Evolutionary conservation across 2,113 vertebrate species (phyloP).

Genomic region (Tetraodon nigroviridis): DNA sequence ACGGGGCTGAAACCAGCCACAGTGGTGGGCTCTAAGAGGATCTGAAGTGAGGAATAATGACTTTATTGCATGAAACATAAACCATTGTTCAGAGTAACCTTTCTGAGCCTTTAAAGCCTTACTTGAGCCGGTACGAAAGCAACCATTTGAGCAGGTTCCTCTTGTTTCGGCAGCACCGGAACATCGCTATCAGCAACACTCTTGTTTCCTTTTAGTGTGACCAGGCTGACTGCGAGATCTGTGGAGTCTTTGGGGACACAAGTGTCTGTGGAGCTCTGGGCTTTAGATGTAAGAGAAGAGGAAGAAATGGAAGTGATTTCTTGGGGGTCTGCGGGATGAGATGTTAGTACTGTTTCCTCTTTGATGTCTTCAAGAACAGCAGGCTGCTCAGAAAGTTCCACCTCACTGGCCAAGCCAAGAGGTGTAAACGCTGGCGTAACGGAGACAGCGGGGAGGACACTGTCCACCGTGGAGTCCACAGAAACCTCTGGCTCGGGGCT

Average conservation of each 20-base stretch:
- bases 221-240: conserved; percentile 47
- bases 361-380: conserved; percentile 74
- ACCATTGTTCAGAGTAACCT: conserved; percentile 6
- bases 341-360: conserved; percentile 65
- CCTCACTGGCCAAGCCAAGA: conserved; percentile 64
- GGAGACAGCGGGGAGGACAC: conserved; percentile 55
- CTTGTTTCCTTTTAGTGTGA: conserved; percentile 73
- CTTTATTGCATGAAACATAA: background rate
- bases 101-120: background rate
- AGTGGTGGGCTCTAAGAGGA: conserved; percentile 75
- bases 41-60: conserved; percentile 66
- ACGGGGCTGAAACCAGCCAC: conserved; percentile 77
- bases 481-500: conserved; percentile 73
- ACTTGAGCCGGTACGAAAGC: conserved; percentile 73
- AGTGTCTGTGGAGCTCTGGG: conserved; percentile 1
- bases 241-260: conserved; percentile 46
- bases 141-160: conserved; percentile 70
- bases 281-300: conserved; percentile 12
- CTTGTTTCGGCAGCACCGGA: conserved; percentile 53
- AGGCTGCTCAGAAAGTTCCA: conserved; percentile 76
- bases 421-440: conserved; percentile 63
- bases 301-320: conserved; percentile 68
- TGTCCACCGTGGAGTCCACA: conserved; percentile 34
- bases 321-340: conserved; percentile 59
- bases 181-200: conserved; percentile 70